phyloP scores from a whole-genome alignment of 2,113 vertebrate species.

The Hippolais icterina region DNA sequence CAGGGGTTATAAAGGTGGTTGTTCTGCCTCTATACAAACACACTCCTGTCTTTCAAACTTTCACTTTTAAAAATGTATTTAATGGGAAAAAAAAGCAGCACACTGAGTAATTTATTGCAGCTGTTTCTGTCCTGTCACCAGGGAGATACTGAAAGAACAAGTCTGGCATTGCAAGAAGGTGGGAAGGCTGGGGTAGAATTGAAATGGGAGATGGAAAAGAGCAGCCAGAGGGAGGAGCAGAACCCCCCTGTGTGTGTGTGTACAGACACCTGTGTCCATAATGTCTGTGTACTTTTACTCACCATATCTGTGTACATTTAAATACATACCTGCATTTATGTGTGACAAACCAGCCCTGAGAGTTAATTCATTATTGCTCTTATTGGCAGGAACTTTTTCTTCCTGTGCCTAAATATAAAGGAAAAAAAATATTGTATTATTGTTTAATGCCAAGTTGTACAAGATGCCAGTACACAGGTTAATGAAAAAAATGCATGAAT shows the following conservation, averaged over 20 bases:
- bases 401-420: background rate
- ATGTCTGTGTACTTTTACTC: background rate
- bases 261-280: background rate
- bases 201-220: background rate
- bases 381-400: background rate
- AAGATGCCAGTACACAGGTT: slow-evolving; percentile 63
- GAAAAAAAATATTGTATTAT: background rate
- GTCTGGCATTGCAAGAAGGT: background rate
- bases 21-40: slow-evolving; percentile 13
- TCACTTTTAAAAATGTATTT: slow-evolving; percentile 17
- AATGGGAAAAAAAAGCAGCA: background rate
- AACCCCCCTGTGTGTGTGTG: background rate
- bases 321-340: background rate
- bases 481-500: slow-evolving; percentile 66
- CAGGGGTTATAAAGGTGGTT: background rate
- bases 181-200: slow-evolving; percentile 12
- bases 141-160: slow-evolving; percentile 8
- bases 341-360: background rate
- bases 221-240: background rate
- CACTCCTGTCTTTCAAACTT: slow-evolving; percentile 32
- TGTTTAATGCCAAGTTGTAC: slow-evolving; percentile 60
- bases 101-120: slow-evolving; percentile 27
- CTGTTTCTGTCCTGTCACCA: slow-evolving; percentile 32
- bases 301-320: background rate
- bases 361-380: background rate